Evolutionary conservation across 2,888 invertebrate genomes (phyloP), one percentile per base, ranked within the genome.

Genomic region (Xanthorhoe spadicearia): DNA sequence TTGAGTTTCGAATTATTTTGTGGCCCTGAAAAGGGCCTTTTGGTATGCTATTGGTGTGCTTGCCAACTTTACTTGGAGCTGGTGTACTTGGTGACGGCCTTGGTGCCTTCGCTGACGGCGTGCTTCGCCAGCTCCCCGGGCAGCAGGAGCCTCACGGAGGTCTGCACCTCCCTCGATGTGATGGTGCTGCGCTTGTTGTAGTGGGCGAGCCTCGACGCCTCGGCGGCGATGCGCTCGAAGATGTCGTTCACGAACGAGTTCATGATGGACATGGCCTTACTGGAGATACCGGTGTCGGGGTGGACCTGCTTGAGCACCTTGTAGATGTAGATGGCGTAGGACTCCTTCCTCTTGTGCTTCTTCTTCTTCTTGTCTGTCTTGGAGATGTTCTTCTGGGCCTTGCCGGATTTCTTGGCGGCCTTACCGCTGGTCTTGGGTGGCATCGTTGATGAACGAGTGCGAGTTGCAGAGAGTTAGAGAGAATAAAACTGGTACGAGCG

Each of bases 221-320:
- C 95, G 2, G 94, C 93, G 43, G 95, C 95, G 81, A 96, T 95
- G 49, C 95, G 93, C 48, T 65, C 57, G 65, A 62, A 65, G 43
- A 62, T 54, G 59, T 61, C 58, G 62, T 60, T 58, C 61, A 55
- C 55, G 68, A 61, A 57, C 43, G 57, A 43, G 69, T 62, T 77
- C 64, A 64, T 64, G 84, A 95, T 95, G 70, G 92, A 94, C 95
- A 95, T 96, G 18, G 95, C 95, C 83, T 95, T 96, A 58, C 77
- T 77, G 81, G 61, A 81, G 79, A 70, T 94, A 3, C 61, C 55
- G 50, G 55, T 95, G 81, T 95, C 95, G 3, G 95, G 95, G 82
- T 95, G 95, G 46, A 95, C 95, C 85, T 95, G 95, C 83, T 95
- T 95, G 82, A 95, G 81, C 63, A 95, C 94, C 81, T 95, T 95